Evolutionary conservation across 1,140 invertebrate species (phyloP).

Genomic region (Zaprionus camerounensis): DNA sequence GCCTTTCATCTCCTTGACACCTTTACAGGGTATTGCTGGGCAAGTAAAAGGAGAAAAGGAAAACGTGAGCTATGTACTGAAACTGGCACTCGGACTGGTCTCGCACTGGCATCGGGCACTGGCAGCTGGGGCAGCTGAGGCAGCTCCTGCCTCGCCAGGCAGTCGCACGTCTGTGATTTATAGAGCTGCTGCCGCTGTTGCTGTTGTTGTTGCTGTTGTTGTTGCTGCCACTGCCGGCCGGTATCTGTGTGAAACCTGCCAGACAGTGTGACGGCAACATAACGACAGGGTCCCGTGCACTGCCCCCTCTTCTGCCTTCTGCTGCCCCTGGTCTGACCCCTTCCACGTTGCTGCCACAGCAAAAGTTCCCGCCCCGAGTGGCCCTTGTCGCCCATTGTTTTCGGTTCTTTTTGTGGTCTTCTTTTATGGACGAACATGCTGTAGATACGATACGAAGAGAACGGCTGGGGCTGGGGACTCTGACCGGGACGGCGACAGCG

Average conservation of each 20-base stretch:
- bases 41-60: conserved; percentile 53
- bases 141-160: conserved; percentile 55
- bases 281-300: conserved; percentile 51
- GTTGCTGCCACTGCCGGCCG: conserved; percentile 37
- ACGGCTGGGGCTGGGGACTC: conserved; percentile 3
- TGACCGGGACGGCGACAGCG: conserved; percentile 8
- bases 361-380: conserved; percentile 4
- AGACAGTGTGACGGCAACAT: conserved; percentile 76
- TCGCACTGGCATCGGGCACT: conserved; percentile 28
- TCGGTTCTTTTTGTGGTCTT: conserved; percentile 73
- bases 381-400: conserved; percentile 63
- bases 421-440: conserved; percentile 59
- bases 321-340: background rate
- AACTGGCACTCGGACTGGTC: conserved; percentile 11
- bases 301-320: background rate
- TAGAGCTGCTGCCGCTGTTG: conserved; percentile 60
- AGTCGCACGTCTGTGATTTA: conserved; percentile 69
- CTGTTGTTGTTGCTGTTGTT: conserved; percentile 22
- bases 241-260: conserved; percentile 77
- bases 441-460: conserved; percentile 17
- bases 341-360: background rate
- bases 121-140: conserved; percentile 37
- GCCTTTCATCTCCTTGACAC: background rate
- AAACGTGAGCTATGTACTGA: conserved; percentile 70
- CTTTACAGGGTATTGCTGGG: conserved; percentile 8